Percentiles rank a stretch among this genome's conserved stretches.
Conservation (phyloP, 2,797 vertebrate genomes). For the Hapalemur alaotrensis region DNA sequence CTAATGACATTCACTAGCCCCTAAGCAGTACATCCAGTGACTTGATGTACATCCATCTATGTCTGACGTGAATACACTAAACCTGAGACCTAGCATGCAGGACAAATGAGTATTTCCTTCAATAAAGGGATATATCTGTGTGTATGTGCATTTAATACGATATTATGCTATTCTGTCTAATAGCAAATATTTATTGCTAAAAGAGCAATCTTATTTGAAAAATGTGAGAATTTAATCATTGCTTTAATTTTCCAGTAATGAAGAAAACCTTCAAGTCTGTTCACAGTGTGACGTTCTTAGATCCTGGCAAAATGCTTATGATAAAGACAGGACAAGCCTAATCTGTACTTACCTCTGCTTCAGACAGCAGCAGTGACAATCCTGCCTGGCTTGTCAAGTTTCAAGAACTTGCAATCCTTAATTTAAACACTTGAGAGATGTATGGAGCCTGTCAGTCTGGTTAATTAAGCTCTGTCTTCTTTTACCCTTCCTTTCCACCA, state of each 20-base stretch:
- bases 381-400: constrained; percentile 83
- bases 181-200: constrained; percentile 51
- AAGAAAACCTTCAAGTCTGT: constrained; percentile 57
- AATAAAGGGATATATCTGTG: background rate
- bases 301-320: constrained; percentile 75
- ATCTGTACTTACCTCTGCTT: constrained; percentile 84
- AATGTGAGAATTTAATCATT: constrained; percentile 57
- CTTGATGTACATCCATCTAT: background rate
- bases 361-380: constrained; percentile 83
- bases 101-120: constrained; percentile 29
- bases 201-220: constrained; percentile 35
- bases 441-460: constrained; percentile 86
- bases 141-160: background rate
- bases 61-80: background rate
- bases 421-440: constrained; percentile 89
- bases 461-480: constrained; percentile 85
- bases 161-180: constrained; percentile 10
- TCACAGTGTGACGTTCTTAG: constrained; percentile 68
- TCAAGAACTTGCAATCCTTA: constrained; percentile 87
- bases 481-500: constrained; percentile 67
- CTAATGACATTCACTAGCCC: constrained; percentile 26
- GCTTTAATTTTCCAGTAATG: constrained; percentile 14
- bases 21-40: background rate
- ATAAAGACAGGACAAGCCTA: constrained; percentile 82
- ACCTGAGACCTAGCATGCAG: background rate